Conservation (phyloP, 1,140 invertebrate genomes). For the Micrasema longulum region DNA sequence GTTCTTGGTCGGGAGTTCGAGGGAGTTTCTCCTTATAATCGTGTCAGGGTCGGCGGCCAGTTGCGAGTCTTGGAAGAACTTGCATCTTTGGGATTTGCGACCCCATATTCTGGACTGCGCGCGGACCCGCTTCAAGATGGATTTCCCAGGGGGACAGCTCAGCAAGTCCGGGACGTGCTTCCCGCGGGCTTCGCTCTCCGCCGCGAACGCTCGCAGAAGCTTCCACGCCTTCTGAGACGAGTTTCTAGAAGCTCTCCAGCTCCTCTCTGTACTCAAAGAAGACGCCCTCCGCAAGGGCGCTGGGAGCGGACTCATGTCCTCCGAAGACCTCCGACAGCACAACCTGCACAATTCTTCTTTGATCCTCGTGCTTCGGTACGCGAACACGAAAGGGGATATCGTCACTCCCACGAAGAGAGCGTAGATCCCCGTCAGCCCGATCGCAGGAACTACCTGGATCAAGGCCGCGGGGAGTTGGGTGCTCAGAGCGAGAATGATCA, state of each 20-base stretch:
- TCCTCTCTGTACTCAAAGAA: constrained; percentile 59
- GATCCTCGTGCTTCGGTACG: constrained; percentile 80
- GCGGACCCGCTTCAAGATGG: constrained; percentile 48
- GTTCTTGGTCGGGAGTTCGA: constrained; percentile 28
- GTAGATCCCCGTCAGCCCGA: constrained; percentile 70
- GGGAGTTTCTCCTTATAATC: constrained; percentile 28
- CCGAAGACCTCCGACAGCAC: constrained; percentile 61
- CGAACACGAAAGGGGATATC: constrained; percentile 82
- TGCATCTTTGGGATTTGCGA: constrained; percentile 39
- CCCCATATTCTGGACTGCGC: constrained; percentile 48
- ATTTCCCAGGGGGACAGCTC: constrained; percentile 48
- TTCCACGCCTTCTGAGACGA: constrained; percentile 61
- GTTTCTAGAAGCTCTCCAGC: constrained; percentile 45
- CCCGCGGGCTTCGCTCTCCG: constrained; percentile 44
- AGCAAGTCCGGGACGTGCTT: constrained; percentile 31
- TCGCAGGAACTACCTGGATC: constrained; percentile 59
- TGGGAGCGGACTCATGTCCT: constrained; percentile 58
- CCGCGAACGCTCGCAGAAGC: constrained; percentile 58
- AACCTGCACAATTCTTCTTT: constrained; percentile 74
- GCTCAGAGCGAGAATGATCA: constrained; percentile 76
- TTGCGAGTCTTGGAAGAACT: constrained; percentile 41
- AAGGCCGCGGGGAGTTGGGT: constrained; percentile 75
- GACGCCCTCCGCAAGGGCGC: constrained; percentile 56
- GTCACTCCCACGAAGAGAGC: constrained; percentile 77
- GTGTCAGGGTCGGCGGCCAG: constrained; percentile 16